These are phyloP conservation scores for Eupithecia tripunctaria DNA, from an alignment of 2,888 invertebrate species.

Conservation along the genomic window DNA sequence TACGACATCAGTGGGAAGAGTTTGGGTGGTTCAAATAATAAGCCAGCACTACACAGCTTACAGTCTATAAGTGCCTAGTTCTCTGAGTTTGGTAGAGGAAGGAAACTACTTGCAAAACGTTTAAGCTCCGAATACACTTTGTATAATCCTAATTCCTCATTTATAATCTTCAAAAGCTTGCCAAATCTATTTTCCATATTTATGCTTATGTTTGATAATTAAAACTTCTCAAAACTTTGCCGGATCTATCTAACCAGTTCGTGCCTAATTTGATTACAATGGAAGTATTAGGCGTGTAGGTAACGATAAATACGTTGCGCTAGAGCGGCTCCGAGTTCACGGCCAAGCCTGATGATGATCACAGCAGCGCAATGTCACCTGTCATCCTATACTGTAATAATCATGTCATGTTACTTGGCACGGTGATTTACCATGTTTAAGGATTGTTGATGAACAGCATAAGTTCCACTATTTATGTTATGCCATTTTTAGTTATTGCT, in stretches of 20 bases:
- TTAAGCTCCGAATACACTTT: background rate
- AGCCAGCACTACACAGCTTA: too few relatives aligned
- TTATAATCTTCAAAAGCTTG: background rate
- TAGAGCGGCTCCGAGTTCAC: conserved; percentile 29
- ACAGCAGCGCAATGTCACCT: conserved; percentile 6
- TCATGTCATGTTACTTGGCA: background rate
- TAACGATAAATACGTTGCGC: conserved; percentile 23
- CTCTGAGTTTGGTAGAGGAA: background rate
- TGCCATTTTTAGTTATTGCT: background rate
- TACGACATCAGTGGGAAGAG: too few relatives aligned
- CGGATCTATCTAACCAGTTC: background rate
- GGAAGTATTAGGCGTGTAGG: background rate
- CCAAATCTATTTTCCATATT: background rate
- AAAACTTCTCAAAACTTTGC: background rate
- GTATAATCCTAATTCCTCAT: background rate
- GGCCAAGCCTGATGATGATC: conserved; percentile 20
- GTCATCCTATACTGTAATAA: background rate
- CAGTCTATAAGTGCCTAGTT: background rate
- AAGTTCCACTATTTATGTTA: background rate
- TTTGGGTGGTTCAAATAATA: too few relatives aligned
- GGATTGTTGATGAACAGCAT: background rate
- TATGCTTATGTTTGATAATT: background rate
- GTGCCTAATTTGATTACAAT: conserved; percentile 18
- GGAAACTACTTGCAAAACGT: background rate
- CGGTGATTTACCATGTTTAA: background rate